Percentiles rank a stretch among this genome's conserved stretches.
These are phyloP conservation scores for Myiopsitta monachus DNA, from an alignment of 2,113 vertebrate species.

Conservation along the genomic window DNA sequence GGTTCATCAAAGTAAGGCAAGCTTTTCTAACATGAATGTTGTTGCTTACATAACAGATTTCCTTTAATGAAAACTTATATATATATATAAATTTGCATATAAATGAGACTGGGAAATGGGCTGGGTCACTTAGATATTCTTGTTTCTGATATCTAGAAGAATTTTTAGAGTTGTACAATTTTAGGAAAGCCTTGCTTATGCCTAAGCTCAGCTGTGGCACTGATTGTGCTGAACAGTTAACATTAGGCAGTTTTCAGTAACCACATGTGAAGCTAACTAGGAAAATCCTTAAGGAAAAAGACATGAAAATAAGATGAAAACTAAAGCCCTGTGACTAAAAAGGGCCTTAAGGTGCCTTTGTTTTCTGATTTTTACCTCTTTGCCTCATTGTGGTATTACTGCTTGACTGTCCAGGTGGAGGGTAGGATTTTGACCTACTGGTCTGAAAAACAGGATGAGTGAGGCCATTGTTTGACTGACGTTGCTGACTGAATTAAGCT, in stretches of 20 bases:
- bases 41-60: conserved; percentile 5
- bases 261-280: neutral
- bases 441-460: neutral
- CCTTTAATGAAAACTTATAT: neutral
- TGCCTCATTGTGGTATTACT: neutral
- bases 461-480: neutral
- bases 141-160: neutral
- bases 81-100: neutral
- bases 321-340: neutral
- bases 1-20: neutral
- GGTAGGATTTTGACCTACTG: neutral
- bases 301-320: neutral
- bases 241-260: neutral
- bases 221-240: neutral
- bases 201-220: neutral
- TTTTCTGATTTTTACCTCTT: neutral
- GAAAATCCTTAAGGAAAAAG: neutral
- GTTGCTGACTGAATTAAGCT: neutral
- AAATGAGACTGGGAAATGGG: neutral
- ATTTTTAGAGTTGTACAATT: neutral
- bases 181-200: neutral
- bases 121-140: neutral
- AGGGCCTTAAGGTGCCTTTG: neutral
- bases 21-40: neutral
- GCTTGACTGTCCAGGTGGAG: neutral